Base-by-base conservation (phyloP, 2,888 invertebrate genomes). In the Amaurobius ferox region DNA sequence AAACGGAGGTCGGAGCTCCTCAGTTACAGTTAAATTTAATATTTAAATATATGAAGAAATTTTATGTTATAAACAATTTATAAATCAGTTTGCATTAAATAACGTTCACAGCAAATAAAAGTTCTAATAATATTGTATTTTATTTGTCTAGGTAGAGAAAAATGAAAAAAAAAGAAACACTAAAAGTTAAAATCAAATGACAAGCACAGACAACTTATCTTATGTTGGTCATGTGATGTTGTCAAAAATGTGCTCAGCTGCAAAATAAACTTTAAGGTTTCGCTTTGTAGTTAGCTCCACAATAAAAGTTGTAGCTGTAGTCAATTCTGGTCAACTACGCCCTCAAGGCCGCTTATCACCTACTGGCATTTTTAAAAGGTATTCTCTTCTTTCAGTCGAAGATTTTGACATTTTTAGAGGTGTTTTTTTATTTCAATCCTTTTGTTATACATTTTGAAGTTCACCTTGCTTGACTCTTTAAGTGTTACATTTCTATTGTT, bases 311-410 rank as follows among this genome's bases (percentile, higher is more conserved):
- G n/a, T n/a, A n/a, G n/a, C n/a, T n/a, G n/a, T n/a, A n/a, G n/a
- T n/a, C n/a, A n/a, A n/a, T n/a, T n/a, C n/a, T n/a, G n/a, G n/a
- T n/a, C n/a, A n/a, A n/a, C n/a, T n/a, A n/a, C n/a, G n/a, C n/a
- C 2, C 3, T 55, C 55, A 55, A 55, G 55, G 55, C 23, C 55
- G 11, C 23, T 3, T 55, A 11, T 23, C 55, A 55, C 23, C 9
- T 23, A 23, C 16, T 23, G 3, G 23, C 55, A 23, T 55, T 30
- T 32, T 32, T 32, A 16, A 66, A 66, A 66, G 66, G 66, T 66
- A 66, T 66, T 66, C 32, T 66, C 29, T 66, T 66, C 32, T 19
- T 66, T 66, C 32, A 32, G 6, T 30, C 11, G 32, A 19, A 66
- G 32, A 66, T 32, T 66, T 32, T 66, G 66, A 66, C 66, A 6